Conservation (phyloP, 2,113 vertebrate genomes). For the Jaculus jaculus region DNA sequence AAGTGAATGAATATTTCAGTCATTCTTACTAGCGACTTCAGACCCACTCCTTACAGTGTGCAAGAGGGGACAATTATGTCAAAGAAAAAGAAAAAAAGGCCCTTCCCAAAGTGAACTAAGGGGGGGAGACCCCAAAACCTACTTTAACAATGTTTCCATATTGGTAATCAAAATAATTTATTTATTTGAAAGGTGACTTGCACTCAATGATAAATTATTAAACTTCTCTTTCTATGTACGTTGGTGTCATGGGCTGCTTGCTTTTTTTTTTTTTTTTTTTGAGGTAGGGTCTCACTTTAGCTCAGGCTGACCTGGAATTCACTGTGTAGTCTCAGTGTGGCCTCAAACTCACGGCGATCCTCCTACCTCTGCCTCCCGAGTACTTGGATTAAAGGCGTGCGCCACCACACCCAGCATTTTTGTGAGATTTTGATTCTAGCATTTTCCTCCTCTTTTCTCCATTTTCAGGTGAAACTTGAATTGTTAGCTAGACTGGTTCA, state of each 20-base stretch:
- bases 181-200: neutral
- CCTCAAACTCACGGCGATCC: too few species aligned
- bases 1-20: neutral
- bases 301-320: too few species aligned
- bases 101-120: neutral
- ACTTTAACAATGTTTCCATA: neutral
- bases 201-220: neutral
- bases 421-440: neutral
- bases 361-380: too few species aligned
- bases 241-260: neutral
- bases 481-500: conserved; percentile 48
- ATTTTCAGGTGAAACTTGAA: conserved; percentile 39
- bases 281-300: too few species aligned
- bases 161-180: neutral
- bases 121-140: neutral
- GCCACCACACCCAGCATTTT: too few species aligned
- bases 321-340: too few species aligned
- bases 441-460: neutral
- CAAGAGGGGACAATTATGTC: neutral
- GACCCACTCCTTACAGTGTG: conserved; percentile 32
- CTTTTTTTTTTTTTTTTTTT: too few species aligned
- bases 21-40: conserved; percentile 22
- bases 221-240: neutral
- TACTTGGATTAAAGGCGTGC: too few species aligned
- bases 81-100: conserved; percentile 53